A percentile compares a stretch with the other conserved stretches of the same genome.
Conservation (phyloP, 1,140 invertebrate species). For the Drosophila watanabei region DNA sequence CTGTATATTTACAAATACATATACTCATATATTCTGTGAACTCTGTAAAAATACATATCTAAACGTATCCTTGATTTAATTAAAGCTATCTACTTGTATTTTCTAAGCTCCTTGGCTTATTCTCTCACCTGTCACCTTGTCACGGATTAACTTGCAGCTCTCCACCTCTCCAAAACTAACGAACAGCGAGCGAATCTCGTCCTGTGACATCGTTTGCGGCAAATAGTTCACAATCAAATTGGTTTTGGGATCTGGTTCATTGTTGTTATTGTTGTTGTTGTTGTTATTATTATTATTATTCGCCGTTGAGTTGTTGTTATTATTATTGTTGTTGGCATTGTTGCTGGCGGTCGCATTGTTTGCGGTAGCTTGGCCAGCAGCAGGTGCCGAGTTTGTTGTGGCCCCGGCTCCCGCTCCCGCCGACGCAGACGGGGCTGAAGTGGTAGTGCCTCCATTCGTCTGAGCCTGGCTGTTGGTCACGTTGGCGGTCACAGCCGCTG, state of each 20-base stretch:
- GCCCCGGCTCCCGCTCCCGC: conserved; percentile 26
- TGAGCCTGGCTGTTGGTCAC: conserved; percentile 67
- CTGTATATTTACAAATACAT: not conserved
- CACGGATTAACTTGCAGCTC: conserved; percentile 99
- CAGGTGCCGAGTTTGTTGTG: conserved; percentile 23
- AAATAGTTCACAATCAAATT: conserved; percentile 99
- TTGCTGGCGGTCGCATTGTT: conserved; percentile 74
- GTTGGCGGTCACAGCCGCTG: conserved; percentile 28
- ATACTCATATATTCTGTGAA: no score
- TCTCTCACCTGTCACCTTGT: conserved; percentile 96
- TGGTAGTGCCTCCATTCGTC: conserved; percentile 67
- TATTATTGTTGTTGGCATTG: conserved; percentile 87
- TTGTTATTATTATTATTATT: conserved; percentile 37
- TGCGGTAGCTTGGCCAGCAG: conserved; percentile 25
- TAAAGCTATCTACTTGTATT: not conserved
- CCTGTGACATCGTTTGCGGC: conserved; percentile 99
- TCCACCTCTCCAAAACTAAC: conserved; percentile 99
- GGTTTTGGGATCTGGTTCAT: conserved; percentile 94
- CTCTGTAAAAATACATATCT: not conserved
- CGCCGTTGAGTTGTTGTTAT: conserved; percentile 43
- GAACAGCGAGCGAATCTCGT: conserved; percentile 98
- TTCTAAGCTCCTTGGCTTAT: conserved; percentile 20
- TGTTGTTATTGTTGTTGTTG: conserved; percentile 38
- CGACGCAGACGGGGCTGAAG: conserved; percentile 23
- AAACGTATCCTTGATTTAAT: not conserved